Conservation (phyloP, 2,797 vertebrate genomes). For the Atherinosoma microstoma region DNA sequence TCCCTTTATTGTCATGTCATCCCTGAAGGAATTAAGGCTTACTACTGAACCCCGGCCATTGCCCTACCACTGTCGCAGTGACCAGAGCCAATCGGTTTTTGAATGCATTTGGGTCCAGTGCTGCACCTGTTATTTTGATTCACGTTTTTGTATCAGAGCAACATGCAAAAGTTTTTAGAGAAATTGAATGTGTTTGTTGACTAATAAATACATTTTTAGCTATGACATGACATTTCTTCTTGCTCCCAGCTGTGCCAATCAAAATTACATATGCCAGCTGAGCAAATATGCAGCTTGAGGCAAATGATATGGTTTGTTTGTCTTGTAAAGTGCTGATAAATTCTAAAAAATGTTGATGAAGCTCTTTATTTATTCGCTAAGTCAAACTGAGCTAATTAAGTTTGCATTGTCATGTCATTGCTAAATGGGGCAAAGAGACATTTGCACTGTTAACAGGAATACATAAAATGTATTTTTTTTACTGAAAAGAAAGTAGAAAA, state of each 20-base stretch:
- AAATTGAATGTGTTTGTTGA: neutral
- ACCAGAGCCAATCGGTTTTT: neutral
- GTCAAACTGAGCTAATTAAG: neutral
- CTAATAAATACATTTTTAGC: constrained; percentile 1
- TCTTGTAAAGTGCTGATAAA: neutral
- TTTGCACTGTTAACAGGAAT: neutral
- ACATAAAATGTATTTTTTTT: neutral
- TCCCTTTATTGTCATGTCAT: neutral
- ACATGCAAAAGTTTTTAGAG: neutral
- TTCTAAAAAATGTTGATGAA: neutral
- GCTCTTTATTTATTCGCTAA: neutral
- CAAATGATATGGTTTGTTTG: neutral
- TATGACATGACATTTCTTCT: neutral
- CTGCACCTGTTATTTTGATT: neutral
- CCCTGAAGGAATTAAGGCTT: constrained; percentile 2
- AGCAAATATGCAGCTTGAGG: neutral
- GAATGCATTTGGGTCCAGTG: neutral
- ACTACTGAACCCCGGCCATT: neutral
- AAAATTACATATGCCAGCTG: constrained; percentile 7
- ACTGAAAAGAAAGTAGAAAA: too few species aligned
- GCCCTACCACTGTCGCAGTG: neutral
- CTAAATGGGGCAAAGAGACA: neutral
- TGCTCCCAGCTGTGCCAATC: constrained; percentile 12
- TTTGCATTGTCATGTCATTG: neutral
- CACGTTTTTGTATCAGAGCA: neutral